phyloP scores from a whole-genome alignment of 2,797 vertebrate species.

The Pseudotriccus pelzelni region DNA sequence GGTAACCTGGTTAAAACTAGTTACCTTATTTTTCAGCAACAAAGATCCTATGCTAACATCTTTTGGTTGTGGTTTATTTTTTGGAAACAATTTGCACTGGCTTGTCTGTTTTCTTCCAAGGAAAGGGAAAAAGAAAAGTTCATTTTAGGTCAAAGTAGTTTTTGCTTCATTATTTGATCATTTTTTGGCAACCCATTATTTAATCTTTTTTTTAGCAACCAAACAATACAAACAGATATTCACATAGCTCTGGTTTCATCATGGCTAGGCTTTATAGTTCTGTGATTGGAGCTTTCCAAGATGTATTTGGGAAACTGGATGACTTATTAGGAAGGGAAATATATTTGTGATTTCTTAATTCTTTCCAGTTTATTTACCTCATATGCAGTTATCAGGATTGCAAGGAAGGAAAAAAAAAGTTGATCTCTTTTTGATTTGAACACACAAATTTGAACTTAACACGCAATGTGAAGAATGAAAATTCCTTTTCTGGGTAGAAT shows the following conservation, averaged over 20 bases:
- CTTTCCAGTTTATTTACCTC: background rate
- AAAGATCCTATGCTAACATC: background rate
- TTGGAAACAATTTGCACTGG: background rate
- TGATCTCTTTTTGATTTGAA: background rate
- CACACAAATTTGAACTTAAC: background rate
- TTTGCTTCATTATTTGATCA: slow-evolving; percentile 6
- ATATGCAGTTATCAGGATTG: background rate
- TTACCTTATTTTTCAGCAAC: background rate
- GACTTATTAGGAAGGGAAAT: background rate
- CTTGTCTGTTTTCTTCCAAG: background rate
- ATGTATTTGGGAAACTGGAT: background rate
- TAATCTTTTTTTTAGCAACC: background rate
- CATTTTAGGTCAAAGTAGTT: background rate
- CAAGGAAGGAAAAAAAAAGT: background rate
- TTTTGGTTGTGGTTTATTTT: background rate
- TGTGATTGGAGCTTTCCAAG: slow-evolving; percentile 14
- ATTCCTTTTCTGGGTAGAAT: background rate
- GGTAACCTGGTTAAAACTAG: background rate
- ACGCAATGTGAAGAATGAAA: background rate
- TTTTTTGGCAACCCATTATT: too few relatives aligned
- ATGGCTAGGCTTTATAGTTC: too few relatives aligned
- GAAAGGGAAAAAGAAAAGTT: background rate
- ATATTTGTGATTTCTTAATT: background rate
- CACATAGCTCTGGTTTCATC: slow-evolving; percentile 11
- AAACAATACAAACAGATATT: background rate